Percentiles rank a stretch among this genome's conserved stretches.
Conservation (phyloP, 2,888 invertebrate genomes). For the Dryadula phaetusa region DNA sequence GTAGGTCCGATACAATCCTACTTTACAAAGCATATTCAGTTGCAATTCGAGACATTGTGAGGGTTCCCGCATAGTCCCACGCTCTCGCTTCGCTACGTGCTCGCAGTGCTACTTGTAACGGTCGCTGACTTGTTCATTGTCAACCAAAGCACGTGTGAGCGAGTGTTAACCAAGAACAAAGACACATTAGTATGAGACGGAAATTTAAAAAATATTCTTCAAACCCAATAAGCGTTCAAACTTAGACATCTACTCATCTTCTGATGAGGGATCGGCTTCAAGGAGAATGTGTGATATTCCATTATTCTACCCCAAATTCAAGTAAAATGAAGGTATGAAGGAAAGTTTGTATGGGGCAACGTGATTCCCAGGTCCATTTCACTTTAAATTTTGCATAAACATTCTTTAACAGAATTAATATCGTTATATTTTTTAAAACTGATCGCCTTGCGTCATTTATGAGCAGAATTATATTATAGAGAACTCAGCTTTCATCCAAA, state of each 20-base stretch:
- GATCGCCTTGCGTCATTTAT: too few relatives aligned
- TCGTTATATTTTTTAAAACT: too few relatives aligned
- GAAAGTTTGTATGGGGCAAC: too few relatives aligned
- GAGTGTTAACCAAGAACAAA: conserved; percentile 48
- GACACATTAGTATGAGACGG: conserved; percentile 40
- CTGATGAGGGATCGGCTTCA: too few relatives aligned
- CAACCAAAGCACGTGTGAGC: conserved; percentile 71
- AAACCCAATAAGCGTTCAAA: conserved; percentile 8
- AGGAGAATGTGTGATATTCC: too few relatives aligned
- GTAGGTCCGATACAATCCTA: conserved; percentile 20
- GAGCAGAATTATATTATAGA: too few relatives aligned
- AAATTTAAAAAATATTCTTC: conserved; percentile 27
- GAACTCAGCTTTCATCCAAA: too few relatives aligned
- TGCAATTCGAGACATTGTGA: conserved; percentile 52
- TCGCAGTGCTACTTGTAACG: conserved; percentile 48
- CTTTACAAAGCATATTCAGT: conserved; percentile 18
- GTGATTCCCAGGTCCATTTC: too few relatives aligned
- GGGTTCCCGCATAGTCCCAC: conserved; percentile 73
- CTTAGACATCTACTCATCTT: neutral
- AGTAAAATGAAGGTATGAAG: too few relatives aligned
- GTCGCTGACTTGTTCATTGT: conserved; percentile 60
- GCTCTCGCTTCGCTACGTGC: conserved; percentile 63
- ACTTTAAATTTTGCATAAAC: too few relatives aligned
- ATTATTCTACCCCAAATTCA: too few relatives aligned
- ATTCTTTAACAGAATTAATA: too few relatives aligned